phyloP scores from a whole-genome alignment of 2,113 vertebrate genomes.

The Cairina moschata region DNA sequence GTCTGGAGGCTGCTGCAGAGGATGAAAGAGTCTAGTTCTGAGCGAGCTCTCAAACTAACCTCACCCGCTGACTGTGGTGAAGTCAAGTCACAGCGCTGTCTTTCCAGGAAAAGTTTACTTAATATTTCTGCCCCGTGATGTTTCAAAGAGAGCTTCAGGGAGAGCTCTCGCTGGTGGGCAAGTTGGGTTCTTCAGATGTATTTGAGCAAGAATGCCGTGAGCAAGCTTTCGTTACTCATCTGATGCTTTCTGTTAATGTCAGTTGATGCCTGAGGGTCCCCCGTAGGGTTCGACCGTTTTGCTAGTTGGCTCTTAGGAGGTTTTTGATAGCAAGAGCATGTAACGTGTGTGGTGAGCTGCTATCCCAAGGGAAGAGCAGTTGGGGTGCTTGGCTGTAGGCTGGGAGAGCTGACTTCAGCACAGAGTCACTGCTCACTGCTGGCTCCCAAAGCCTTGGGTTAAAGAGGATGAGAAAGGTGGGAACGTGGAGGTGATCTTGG shows the following conservation, averaged over 20 bases:
- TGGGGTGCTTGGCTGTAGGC: neutral
- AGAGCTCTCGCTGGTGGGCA: fast-evolving
- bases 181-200: neutral
- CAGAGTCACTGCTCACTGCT: neutral
- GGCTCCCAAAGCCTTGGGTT: neutral
- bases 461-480: neutral
- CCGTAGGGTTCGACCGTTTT: neutral
- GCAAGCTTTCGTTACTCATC: neutral
- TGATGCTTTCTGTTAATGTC: neutral
- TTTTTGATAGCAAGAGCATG: neutral
- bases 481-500: neutral
- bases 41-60: neutral
- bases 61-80: neutral
- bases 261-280: neutral
- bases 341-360: neutral
- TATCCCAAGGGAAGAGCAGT: fast-evolving
- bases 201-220: neutral
- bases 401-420: neutral
- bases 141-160: neutral
- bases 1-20: neutral
- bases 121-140: neutral
- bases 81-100: neutral
- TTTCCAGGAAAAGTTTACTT: neutral
- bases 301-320: neutral
- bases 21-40: neutral